Base-by-base conservation (phyloP, 30 jellyfish, hydroid and myxozoan species). In the Aurelia coerulea region DNA sequence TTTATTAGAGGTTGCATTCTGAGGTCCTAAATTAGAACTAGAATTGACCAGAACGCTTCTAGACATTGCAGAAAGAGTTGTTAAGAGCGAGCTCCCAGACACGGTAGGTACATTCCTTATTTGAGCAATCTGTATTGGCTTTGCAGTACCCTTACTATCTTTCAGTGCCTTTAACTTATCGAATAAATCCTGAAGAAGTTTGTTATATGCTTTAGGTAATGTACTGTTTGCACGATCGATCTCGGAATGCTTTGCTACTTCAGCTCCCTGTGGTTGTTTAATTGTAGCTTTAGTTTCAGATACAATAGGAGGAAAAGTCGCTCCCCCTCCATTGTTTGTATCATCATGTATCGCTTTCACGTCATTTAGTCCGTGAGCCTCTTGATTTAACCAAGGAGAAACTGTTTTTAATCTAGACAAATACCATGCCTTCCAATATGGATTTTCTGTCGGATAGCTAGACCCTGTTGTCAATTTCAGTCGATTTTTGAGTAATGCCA, bases 401-500 rank as follows among this genome's bases (percentile, higher is more conserved):
- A 5, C 31, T 29, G 83, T 62, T 19, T 31, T 64, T 6, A 18
- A 41, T 16, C 87, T 84, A 19, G 85, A 34, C 68, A 70, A 6
- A 71, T 41, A 84, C 79, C 82, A 74, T 2, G 85, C 83, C 42
- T 74, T 84, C 93, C 93, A 84, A 56, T 84, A 84, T 34, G 93
- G 93, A 73, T 39, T 84, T 19, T 84, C 88, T 13, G 93, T 84
- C 14, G 93, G 93, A 56, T 72, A 58, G 19, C 93, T 84, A 42
- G 93, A 73, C 8, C 88, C 88, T 41, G 93, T 84, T 16, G 93
- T 84, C 49, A 84, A 32, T 78, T 84, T 78, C 23, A 84, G 66
- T 49, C 93, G 87, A 66, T 84, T 84, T 59, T 68, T 67, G 19
- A 84, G 74, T 23, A 84, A 58, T 2, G 79, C 79, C 29, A 65